phyloP scores from a whole-genome alignment of 1,140 invertebrate species.

The Drosophila truncata region DNA sequence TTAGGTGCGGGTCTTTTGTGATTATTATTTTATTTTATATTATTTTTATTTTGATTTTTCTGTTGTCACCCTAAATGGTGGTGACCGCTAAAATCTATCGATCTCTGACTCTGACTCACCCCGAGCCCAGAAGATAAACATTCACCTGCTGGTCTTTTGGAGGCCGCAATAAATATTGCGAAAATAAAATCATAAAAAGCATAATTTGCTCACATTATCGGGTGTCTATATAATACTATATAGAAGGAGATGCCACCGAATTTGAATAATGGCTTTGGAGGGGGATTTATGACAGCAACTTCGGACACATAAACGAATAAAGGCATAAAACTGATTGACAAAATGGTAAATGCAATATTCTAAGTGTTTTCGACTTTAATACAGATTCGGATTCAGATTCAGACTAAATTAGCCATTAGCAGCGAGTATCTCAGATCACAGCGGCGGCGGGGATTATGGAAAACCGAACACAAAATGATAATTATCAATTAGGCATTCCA shows the following conservation, averaged over 20 bases:
- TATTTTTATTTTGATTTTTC: neutral
- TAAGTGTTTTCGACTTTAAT: conserved; percentile 2
- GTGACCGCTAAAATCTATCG: conserved; percentile 21
- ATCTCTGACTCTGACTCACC: conserved; percentile 65
- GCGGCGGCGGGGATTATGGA: conserved; percentile 40
- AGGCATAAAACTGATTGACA: conserved; percentile 41
- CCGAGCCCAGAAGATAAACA: conserved; percentile 21
- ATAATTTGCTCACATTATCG: conserved; percentile 49
- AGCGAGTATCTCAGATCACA: conserved; percentile 9
- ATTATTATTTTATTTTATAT: neutral
- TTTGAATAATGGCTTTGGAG: conserved; percentile 38
- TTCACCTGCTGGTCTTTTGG: conserved; percentile 52
- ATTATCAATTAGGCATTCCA: conserved; percentile 85
- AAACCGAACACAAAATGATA: conserved; percentile 79
- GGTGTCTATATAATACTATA: neutral
- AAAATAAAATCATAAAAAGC: conserved; percentile 61
- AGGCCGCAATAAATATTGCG: conserved; percentile 55
- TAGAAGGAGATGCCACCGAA: neutral
- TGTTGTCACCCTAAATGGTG: conserved; percentile 54
- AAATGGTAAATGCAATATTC: conserved; percentile 17
- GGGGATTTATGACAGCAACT: conserved; percentile 32
- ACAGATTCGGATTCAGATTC: neutral
- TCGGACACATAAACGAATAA: conserved; percentile 16
- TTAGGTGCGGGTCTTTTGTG: conserved; percentile 4
- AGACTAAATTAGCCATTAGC: conserved; percentile 44